A percentile compares a stretch with the other conserved stretches of the same genome.
These are phyloP conservation scores for Drosophila nigrodunni DNA, from an alignment of 1,140 invertebrate genomes.

Conservation along the genomic window DNA sequence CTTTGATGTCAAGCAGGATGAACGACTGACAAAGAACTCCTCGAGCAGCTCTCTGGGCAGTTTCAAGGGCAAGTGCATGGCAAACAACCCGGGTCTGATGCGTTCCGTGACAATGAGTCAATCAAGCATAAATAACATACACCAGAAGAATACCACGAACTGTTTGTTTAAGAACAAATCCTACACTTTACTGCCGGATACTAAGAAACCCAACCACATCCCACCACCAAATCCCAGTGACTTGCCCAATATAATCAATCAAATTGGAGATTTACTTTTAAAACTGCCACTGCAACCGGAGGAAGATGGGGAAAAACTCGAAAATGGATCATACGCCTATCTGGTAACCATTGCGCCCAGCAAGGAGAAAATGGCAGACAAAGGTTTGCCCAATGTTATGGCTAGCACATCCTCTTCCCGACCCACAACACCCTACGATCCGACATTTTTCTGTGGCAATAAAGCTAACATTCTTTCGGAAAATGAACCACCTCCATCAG, in stretches of 20 bases:
- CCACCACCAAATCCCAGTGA: background rate
- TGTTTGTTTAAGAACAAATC: constrained; percentile 11
- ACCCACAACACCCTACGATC: too few species aligned
- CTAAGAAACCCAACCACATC: background rate
- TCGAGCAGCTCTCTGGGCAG: background rate
- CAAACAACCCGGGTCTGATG: background rate
- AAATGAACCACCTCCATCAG: too few species aligned
- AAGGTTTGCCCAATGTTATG: too few species aligned
- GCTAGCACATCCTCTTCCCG: too few species aligned
- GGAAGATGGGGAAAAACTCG: background rate
- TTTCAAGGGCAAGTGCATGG: background rate
- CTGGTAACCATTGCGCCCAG: constrained; percentile 43
- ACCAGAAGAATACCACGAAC: background rate
- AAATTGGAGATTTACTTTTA: constrained; percentile 46
- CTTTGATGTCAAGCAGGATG: constrained; percentile 41
- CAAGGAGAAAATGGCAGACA: background rate
- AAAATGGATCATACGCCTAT: constrained; percentile 16
- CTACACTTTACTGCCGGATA: background rate
- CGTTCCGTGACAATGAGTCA: constrained; percentile 2
- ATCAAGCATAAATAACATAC: background rate
- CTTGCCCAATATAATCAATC: constrained; percentile 18
- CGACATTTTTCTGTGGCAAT: too few species aligned
- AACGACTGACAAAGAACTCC: background rate
- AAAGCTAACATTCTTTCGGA: too few species aligned
- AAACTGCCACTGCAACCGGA: constrained; percentile 15